phyloP scores from a whole-genome alignment of 2,888 invertebrate genomes.

The Lepidocyrtoides sp. region DNA sequence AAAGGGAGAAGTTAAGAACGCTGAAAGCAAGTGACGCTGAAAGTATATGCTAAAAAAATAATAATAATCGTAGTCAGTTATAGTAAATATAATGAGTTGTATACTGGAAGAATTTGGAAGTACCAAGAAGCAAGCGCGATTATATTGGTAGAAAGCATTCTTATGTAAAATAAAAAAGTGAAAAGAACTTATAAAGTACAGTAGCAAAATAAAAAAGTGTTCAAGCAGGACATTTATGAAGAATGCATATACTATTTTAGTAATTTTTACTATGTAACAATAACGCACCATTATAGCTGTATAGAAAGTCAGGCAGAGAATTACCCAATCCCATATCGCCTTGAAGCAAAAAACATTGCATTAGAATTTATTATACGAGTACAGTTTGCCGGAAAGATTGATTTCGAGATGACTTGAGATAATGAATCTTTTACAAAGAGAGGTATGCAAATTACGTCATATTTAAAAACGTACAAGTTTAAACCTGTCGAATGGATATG shows the following conservation, averaged over 20 bases:
- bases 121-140: conserved; percentile 35
- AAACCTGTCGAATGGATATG: conserved; percentile 7
- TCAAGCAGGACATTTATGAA: too few species aligned
- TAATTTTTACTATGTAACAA: background rate
- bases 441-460: conserved; percentile 11
- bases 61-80: background rate
- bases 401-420: conserved; percentile 21
- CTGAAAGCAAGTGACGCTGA: background rate
- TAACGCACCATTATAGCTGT: conserved; percentile 94
- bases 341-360: conserved; percentile 89
- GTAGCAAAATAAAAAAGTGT: too few species aligned
- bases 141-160: conserved; percentile 46
- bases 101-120: conserved; percentile 7
- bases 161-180: conserved; percentile 58
- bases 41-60: background rate
- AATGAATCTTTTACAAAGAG: conserved; percentile 2
- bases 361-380: conserved; percentile 44
- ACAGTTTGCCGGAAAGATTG: conserved; percentile 12
- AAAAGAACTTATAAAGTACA: conserved; percentile 89
- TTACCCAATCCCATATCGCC: conserved; percentile 94
- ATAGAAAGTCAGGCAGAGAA: conserved; percentile 99
- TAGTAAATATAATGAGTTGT: background rate
- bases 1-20: background rate
- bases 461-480: background rate
- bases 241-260: too few species aligned